Evolutionary conservation across 2,888 invertebrate species (phyloP), one percentile per base, ranked within the genome.

Genomic region (Nysson spinosus): DNA sequence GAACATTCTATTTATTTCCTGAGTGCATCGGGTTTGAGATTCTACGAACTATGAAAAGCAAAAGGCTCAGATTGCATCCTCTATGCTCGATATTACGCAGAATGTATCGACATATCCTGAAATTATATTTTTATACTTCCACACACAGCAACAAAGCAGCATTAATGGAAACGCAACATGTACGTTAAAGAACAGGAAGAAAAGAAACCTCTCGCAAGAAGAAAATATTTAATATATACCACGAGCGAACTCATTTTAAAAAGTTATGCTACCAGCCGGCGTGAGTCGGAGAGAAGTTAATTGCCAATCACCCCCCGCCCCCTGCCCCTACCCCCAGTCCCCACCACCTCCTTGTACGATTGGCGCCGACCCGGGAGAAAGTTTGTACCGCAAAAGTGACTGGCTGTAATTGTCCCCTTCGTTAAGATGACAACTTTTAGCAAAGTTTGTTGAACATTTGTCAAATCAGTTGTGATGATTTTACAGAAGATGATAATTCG

Each of bases 121-220:
- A 78, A 77, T 78, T 78, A 83, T 84, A 84, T 84, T 84, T 83
- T 84, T 83, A 69, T 83, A 84, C 81, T 79, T 78, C 76, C 73
- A 66, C 69, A n/a, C n/a, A 56, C 56, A 51, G 30, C 60, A 40
- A 61, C 35, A 43, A 24, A 20, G 35, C 43, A 55, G 12, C 37
- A 34, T 24, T 16, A 32, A 20, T 7, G 28, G 16, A 19, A n/a
- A 35, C 12, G 12, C n/a, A n/a, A n/a, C n/a, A n/a, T n/a, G n/a
- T n/a, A n/a, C n/a, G n/a, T n/a, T n/a, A n/a, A n/a, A n/a, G n/a
- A n/a, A n/a, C n/a, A n/a, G n/a, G n/a, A n/a, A n/a, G n/a, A n/a
- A n/a, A n/a, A n/a, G n/a, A n/a, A n/a, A n/a, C n/a, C n/a, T n/a
- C n/a, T n/a, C n/a, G n/a, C n/a, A 28, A 28, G 12, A 32, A 28